These are phyloP conservation scores for Caenorhabditis imperialis DNA, from an alignment of 2,888 invertebrate species.

Conservation along the genomic window DNA sequence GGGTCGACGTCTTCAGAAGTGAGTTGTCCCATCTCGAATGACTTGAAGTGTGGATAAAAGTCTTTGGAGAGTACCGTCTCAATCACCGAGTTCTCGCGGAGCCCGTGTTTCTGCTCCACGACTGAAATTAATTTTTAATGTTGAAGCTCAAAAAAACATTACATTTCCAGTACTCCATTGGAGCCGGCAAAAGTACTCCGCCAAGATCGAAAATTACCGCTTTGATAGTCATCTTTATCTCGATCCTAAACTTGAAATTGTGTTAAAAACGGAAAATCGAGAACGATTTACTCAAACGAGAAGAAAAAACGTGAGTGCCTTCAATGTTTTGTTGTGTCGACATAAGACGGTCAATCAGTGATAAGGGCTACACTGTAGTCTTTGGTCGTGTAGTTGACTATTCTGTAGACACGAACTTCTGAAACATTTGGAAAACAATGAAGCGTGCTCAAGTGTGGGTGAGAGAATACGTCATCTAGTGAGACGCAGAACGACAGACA, in stretches of 20 bases:
- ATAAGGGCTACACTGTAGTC: constrained; percentile 45
- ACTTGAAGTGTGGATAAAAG: constrained; percentile 59
- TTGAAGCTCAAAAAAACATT: not conserved
- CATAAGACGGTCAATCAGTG: constrained; percentile 15
- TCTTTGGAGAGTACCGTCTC: constrained; percentile 72
- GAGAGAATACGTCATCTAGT: too few relatives aligned
- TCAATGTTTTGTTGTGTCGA: constrained; percentile 17
- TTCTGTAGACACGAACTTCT: too few relatives aligned
- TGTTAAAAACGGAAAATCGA: constrained; percentile 1
- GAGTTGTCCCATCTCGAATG: constrained; percentile 79
- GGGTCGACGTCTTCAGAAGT: constrained; percentile 78
- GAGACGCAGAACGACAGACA: too few relatives aligned
- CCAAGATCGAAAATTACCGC: constrained; percentile 81
- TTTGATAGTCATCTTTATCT: constrained; percentile 56
- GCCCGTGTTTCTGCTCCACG: constrained; percentile 74
- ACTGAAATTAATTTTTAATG: constrained; percentile 45
- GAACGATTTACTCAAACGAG: not conserved
- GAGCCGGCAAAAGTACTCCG: constrained; percentile 80
- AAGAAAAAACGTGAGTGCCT: not conserved
- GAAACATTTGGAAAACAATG: not conserved
- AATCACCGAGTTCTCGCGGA: constrained; percentile 76
- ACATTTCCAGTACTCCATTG: constrained; percentile 77
- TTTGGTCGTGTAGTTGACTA: too few relatives aligned
- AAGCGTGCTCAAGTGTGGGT: too few relatives aligned
- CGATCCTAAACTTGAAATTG: too few relatives aligned